These are phyloP conservation scores for Lepus townsendii DNA, from an alignment of 2,797 vertebrate species.

Conservation along the genomic window DNA sequence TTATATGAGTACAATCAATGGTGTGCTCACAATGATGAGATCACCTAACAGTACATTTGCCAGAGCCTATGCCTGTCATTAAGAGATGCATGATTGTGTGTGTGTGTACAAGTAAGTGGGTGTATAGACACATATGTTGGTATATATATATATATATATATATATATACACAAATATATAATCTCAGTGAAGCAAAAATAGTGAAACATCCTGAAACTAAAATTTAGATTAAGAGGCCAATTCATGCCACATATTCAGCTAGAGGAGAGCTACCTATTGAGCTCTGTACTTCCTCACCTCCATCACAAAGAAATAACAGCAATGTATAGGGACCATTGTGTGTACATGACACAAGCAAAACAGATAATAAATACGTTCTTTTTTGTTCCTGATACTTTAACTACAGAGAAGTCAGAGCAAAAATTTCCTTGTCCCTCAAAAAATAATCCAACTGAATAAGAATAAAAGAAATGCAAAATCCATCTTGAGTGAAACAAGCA, in stretches of 20 bases:
- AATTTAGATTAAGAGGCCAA: neutral
- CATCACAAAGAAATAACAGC: neutral
- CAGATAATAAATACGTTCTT: neutral
- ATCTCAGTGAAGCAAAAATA: neutral
- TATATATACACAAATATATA: neutral
- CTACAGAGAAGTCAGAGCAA: neutral
- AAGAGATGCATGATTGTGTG: neutral
- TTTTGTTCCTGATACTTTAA: neutral
- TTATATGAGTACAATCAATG: too few species aligned
- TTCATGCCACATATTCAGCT: neutral
- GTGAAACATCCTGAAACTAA: neutral
- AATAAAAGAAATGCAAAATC: neutral
- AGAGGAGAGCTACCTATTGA: neutral
- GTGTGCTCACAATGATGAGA: too few species aligned
- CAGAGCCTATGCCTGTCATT: too few species aligned
- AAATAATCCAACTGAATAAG: neutral
- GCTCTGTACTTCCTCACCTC: neutral
- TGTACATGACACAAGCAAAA: neutral
- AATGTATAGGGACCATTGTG: neutral
- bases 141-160: neutral
- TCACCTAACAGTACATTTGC: too few species aligned
- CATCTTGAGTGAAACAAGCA: neutral
- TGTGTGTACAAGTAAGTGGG: neutral
- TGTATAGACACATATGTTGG: neutral
- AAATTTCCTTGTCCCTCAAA: neutral